Base-by-base conservation (phyloP, 2,797 vertebrate genomes). In the Sebastes jordani region DNA sequence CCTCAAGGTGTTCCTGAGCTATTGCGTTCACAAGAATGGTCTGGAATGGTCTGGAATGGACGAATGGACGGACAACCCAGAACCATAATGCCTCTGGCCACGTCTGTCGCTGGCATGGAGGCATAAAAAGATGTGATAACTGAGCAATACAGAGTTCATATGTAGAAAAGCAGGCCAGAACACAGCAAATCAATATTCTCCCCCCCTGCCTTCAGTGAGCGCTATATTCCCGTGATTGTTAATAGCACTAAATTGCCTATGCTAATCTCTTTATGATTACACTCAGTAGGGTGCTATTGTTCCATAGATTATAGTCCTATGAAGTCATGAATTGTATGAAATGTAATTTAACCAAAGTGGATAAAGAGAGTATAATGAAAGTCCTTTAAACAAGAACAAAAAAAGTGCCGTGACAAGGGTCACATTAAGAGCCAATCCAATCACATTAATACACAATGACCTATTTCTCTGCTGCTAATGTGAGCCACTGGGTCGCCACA, bases 401-500 rank as follows among this genome's bases (percentile, higher is more conserved):
- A 88, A 79, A 59, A 54, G 20, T 5, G 14, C 32, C 60, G 11
- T 7, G 18, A 42, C 64, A 58, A 6, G 38, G 68, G 78, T 86
- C 68, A 59, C 14, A 65, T 77, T 55, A 83, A 72, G 46, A 83
- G 78, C 80, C 85, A 78, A 72, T 90, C 70, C 76, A 91, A 91
- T 91, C 81, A 82, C 80, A 89, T 80, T 75, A 85, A 83, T 78
- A 81, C 68, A 91, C 59, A 86, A 76, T 83, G 88, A 87, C 92
- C 92, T 74, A 91, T 71, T 92, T 92, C 80, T 16, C 84, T 83
- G 78, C 52, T 23, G 63, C 82, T 87, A 79, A 85, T 86, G 80
- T 87, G 83, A 93, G 82, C 71, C 81, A 90, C 78, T 86, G 84
- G 80, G 85, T 83, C 58, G 13, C 76, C 81, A 83, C 74, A 86